Percentiles rank a stretch among this genome's conserved stretches.
Conservation (phyloP, 2,888 invertebrate genomes). For the Himalopsyche tibetana region DNA sequence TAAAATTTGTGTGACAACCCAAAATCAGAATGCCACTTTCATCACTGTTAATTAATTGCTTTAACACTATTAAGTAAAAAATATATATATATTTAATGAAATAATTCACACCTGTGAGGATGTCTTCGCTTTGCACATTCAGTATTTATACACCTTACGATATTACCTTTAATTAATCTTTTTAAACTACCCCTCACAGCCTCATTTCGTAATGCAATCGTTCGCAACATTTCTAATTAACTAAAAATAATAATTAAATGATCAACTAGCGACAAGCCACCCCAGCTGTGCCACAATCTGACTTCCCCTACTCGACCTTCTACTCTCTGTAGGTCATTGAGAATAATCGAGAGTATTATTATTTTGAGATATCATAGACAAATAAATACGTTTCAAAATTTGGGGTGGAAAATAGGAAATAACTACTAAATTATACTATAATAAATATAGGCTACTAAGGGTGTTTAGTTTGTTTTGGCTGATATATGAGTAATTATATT, state of each 20-base stretch:
- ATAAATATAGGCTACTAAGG: no score
- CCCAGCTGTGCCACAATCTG: slow-evolving; percentile 42
- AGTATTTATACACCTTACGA: slow-evolving; percentile 78
- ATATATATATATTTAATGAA: slow-evolving; percentile 24
- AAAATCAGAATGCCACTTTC: background rate
- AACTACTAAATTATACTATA: no score
- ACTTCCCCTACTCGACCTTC: slow-evolving; percentile 71
- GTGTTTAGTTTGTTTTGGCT: no score
- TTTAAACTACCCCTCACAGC: slow-evolving; percentile 80
- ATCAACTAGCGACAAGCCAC: slow-evolving; percentile 66
- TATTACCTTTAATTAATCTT: slow-evolving; percentile 78
- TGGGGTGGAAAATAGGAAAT: no score
- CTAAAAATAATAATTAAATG: slow-evolving; percentile 69
- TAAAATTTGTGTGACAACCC: background rate
- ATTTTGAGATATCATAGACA: slow-evolving; percentile 7
- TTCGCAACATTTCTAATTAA: slow-evolving; percentile 81
- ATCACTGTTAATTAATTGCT: background rate
- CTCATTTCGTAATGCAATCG: slow-evolving; percentile 83
- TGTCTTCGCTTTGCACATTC: slow-evolving; percentile 80
- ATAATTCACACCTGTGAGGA: slow-evolving; percentile 75
- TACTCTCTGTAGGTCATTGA: slow-evolving; percentile 72
- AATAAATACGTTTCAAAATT: background rate
- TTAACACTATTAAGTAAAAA: background rate
- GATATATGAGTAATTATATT: no score
- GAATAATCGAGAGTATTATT: slow-evolving; percentile 40